Evolutionary conservation across 1,140 invertebrate species (phyloP), one percentile per base, ranked within the genome.

Genomic region (Calliopsis andreniformis): DNA sequence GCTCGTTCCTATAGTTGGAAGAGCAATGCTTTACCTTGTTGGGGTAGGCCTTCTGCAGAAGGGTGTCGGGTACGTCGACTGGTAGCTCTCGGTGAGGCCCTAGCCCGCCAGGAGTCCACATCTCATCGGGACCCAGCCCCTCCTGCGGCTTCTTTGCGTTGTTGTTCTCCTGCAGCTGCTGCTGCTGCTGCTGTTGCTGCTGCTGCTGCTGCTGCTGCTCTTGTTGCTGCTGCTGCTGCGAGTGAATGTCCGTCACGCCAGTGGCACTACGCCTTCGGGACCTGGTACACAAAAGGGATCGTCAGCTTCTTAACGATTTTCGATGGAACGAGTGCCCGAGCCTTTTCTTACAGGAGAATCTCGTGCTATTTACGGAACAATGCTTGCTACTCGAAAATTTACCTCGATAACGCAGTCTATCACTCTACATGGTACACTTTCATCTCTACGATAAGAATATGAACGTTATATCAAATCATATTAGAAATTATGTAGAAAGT

Each of bases 21-120:
- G 84, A 86, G 75, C 84, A 68, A 71, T 83, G 85, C 28, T 84
- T 92, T 98, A 99, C 89, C 97, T 95, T 81, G 97, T 98, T 79
- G 96, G 97, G 76, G 95, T 98, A 93, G 97, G 99, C 92, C 96
- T 97, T 90, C 95, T 94, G 81, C 94, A 98, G 95, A 93, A 99
- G 99, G 87, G 95, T 96, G 88, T 98, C 98, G 86, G 98, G 98
- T 78, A 98, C 98, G 93, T 99, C 98, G 88, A 99, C 98, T 87
- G 98, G 97, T 97, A 99, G 98, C 95, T 99, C 98, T 88, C 97
- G 95, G 93, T 97, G 96, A 87, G 96, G 96, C 92, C 96, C 94
- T 94, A 92, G 87, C 87, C 88, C 86, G 77, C 89, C 89, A 88
- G 92, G 90, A 82, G 88, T 88, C 91, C 91, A 92, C 91, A 92